phyloP scores from a whole-genome alignment of 2,797 vertebrate species.

The Ispidina picta region DNA sequence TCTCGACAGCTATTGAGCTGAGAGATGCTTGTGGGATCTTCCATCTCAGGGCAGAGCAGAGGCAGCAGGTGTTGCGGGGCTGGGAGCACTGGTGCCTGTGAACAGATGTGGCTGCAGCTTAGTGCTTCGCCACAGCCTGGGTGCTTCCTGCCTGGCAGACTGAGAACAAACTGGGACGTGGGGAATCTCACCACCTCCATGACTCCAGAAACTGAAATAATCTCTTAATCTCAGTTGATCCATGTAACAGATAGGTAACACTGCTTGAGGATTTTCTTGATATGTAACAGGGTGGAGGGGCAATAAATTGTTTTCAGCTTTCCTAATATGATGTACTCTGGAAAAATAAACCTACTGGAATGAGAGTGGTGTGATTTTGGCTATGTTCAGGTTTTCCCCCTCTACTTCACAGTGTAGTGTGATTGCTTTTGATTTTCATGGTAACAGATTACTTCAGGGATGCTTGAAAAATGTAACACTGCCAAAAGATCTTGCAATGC shows the following conservation, averaged over 20 bases:
- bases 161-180: background rate
- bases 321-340: background rate
- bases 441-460: background rate
- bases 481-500: accelerated
- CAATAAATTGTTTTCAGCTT: background rate
- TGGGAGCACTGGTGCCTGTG: background rate
- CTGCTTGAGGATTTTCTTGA: background rate
- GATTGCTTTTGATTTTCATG: background rate
- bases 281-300: background rate
- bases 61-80: background rate
- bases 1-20: background rate
- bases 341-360: background rate
- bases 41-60: background rate
- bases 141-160: background rate
- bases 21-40: background rate
- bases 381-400: background rate
- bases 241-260: background rate
- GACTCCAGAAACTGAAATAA: conserved; percentile 25
- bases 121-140: background rate
- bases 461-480: background rate
- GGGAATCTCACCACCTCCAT: background rate
- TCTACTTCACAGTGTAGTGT: background rate
- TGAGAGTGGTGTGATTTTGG: background rate
- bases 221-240: background rate
- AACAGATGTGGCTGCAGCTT: accelerated